Base-by-base conservation (phyloP, 2,113 vertebrate species). In the Cettia cetti region DNA sequence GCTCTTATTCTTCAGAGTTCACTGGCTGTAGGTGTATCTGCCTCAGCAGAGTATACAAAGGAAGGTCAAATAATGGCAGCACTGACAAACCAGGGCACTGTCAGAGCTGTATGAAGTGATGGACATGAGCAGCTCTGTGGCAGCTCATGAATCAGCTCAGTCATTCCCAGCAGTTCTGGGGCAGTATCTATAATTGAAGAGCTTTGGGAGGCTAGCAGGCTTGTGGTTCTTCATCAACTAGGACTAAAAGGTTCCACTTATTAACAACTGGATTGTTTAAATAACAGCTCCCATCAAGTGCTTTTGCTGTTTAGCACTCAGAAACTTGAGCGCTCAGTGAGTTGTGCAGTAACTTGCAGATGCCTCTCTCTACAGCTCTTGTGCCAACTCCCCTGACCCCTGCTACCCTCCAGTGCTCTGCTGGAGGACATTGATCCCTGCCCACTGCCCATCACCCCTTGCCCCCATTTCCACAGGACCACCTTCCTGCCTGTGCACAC, bases 221-320 rank as follows among this genome's bases (percentile, higher is more conserved):
- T 96, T 84, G 68, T 94, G 91, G 39, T 94, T 95, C 76, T 90
- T 83, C 59, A 90, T 66, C 96, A 97, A 77, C 96, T 96, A 97
- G 72, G 87, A 77, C 89, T 97, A 96, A 96, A 97, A 97, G 79
- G 84, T 37, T 95, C 65, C 69, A 65, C 92, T 97, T 96, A 96
- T 97, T 97, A 97, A 96, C 97, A 96, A 94, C 96, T 82, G 90
- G 89, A 79, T 96, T 96, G 97, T 91, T 97, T 93, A 95, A 97
- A 94, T 88, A 92, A 81, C 86, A 91, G 44, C 39, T 86, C 10
- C 40, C 88, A 50, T 59, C 82, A 83, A 93, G 37, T 26, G 56
- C 69, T 94, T 89, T 63, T 44, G 24, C 60, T 54, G 19, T 50
- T 90, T 69, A 92, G 90, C 56, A 70, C 53, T 59, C 49, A 39